Percentiles rank a stretch among this genome's conserved stretches.
Conservation (phyloP, 2,888 invertebrate genomes). For the Seira musarum region DNA sequence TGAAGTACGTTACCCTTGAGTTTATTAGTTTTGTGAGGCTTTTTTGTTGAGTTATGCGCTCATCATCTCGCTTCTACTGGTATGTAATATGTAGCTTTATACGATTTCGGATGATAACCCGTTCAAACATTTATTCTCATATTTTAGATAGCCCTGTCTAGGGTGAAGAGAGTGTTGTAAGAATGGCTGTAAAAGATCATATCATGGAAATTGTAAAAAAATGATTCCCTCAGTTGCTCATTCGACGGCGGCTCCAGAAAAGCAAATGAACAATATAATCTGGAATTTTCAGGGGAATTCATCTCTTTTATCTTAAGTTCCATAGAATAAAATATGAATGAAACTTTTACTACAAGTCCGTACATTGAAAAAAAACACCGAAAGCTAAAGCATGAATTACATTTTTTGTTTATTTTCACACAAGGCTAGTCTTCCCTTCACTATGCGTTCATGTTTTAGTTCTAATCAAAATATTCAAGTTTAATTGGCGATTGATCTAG, state of each 20-base stretch:
- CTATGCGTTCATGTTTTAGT: too few relatives aligned
- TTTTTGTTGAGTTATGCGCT: slow-evolving; percentile 50
- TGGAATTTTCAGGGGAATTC: slow-evolving; percentile 43
- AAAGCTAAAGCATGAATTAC: too few relatives aligned
- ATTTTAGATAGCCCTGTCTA: not conserved
- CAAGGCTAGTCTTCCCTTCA: too few relatives aligned
- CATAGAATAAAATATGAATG: slow-evolving; percentile 49
- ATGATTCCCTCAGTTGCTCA: too few relatives aligned
- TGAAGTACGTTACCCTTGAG: too few relatives aligned
- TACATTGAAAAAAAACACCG: too few relatives aligned
- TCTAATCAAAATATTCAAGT: too few relatives aligned
- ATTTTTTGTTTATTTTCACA: too few relatives aligned
- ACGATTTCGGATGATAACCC: slow-evolving; percentile 30
- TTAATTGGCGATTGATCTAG: too few relatives aligned
- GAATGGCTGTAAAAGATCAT: slow-evolving; percentile 1
- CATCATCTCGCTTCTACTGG: slow-evolving; percentile 15
- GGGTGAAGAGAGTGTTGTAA: not conserved
- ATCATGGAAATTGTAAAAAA: slow-evolving; percentile 24
- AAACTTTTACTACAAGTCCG: too few relatives aligned
- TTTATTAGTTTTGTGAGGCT: slow-evolving; percentile 47
- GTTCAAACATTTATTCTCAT: slow-evolving; percentile 9
- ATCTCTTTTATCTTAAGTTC: slow-evolving; percentile 52
- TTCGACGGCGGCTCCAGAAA: slow-evolving; percentile 10
- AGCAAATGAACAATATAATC: slow-evolving; percentile 34
- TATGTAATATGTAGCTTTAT: not conserved